Percentiles rank a stretch among this genome's conserved stretches.
phyloP scores from a whole-genome alignment of 2,113 vertebrate genomes.

The Chlorocebus sabaeus region DNA sequence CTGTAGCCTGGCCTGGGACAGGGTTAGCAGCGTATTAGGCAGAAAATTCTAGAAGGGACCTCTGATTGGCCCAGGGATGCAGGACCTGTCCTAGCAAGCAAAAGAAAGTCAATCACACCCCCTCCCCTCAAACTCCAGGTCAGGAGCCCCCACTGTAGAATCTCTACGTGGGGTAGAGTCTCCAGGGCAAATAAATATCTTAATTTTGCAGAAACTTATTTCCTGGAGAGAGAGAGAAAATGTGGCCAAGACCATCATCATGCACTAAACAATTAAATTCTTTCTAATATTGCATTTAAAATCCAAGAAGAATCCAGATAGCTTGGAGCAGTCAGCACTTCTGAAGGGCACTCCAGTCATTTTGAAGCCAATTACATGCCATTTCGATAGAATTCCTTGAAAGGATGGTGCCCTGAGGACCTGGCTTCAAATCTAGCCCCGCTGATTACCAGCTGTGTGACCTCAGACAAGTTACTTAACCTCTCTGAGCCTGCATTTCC shows the following conservation, averaged over 20 bases:
- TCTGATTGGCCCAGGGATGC: not conserved
- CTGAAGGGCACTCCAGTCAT: not conserved
- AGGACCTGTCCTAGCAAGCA: not conserved
- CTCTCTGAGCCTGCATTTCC: not conserved
- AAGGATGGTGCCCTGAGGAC: not conserved
- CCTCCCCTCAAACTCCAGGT: too few species aligned
- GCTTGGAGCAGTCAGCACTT: not conserved
- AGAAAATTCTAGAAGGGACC: not conserved
- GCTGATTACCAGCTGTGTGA: not conserved
- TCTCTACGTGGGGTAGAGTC: fast-evolving
- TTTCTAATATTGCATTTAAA: not conserved
- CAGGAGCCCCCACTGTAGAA: not conserved
- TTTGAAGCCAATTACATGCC: not conserved
- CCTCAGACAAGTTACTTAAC: not conserved
- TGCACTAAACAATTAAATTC: not conserved
- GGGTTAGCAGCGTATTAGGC: fast-evolving
- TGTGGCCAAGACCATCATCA: not conserved
- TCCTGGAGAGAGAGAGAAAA: not conserved
- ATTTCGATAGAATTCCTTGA: not conserved
- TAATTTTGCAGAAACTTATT: not conserved
- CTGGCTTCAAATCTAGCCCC: not conserved
- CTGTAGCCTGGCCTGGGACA: not conserved
- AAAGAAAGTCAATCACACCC: not conserved
- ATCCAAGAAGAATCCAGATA: not conserved
- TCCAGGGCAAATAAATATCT: not conserved